Conservation (phyloP, 2,888 invertebrate species). For the Oxystoma pomonae region DNA sequence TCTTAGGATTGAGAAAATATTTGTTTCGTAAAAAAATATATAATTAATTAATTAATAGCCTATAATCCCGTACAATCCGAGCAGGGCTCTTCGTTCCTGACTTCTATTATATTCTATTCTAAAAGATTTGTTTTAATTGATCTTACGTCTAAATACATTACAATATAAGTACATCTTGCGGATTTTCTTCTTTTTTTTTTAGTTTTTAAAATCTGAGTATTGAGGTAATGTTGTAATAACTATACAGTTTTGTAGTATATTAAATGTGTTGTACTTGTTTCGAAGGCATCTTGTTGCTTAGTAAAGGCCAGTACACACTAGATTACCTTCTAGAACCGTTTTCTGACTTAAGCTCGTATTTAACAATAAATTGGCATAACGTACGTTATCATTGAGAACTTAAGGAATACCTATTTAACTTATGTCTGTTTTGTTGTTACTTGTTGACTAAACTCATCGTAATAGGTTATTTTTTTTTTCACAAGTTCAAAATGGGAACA, state of each 20-base stretch:
- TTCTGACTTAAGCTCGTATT: background rate
- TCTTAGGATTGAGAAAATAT: too few relatives aligned
- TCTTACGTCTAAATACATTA: conserved; percentile 46
- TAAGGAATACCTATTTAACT: too few relatives aligned
- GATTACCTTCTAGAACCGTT: background rate
- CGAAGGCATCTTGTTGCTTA: conserved; percentile 48
- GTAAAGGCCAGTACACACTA: conserved; percentile 2
- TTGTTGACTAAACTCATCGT: too few relatives aligned
- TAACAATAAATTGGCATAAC: too few relatives aligned
- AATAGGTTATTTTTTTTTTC: too few relatives aligned
- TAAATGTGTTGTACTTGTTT: conserved; percentile 48
- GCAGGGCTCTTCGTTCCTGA: too few relatives aligned
- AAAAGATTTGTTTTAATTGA: conserved; percentile 22
- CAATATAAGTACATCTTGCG: conserved; percentile 51
- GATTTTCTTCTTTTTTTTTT: conserved; percentile 34
- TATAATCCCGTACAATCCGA: too few relatives aligned
- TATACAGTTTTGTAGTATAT: conserved; percentile 34
- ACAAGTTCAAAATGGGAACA: too few relatives aligned
- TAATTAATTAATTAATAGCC: too few relatives aligned
- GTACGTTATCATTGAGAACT: too few relatives aligned
- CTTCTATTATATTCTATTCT: background rate
- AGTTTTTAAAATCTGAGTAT: conserved; percentile 38
- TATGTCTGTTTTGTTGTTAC: too few relatives aligned
- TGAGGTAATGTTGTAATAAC: conserved; percentile 47
- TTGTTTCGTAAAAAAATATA: too few relatives aligned